These are phyloP conservation scores for Nesometra sesokonis DNA, from an alignment of 35 echinoderm and acorn worm genomes.

Conservation along the genomic window DNA sequence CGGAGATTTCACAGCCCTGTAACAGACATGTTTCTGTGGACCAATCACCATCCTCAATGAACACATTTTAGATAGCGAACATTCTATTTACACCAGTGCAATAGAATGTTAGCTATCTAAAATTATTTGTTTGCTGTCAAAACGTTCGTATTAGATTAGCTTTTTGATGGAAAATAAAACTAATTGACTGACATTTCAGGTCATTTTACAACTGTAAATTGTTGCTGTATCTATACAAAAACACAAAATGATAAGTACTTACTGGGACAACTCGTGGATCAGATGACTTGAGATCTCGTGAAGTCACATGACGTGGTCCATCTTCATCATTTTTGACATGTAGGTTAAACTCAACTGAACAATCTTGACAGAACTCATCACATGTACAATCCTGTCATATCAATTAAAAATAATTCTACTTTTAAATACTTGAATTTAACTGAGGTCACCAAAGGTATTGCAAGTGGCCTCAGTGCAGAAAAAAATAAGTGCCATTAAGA, in stretches of 20 bases:
- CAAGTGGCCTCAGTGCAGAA: too few species aligned
- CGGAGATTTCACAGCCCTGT: too few species aligned
- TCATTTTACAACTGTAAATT: neutral
- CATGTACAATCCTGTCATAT: constrained; percentile 72
- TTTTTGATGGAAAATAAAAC: neutral
- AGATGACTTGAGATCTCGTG: constrained; percentile 74
- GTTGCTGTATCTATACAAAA: too few species aligned
- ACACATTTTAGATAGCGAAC: too few species aligned
- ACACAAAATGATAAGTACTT: constrained; percentile 8
- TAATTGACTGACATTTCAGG: neutral
- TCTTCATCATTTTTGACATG: constrained; percentile 69
- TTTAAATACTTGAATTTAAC: too few species aligned
- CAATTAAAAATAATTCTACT: too few species aligned
- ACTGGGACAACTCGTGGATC: constrained; percentile 91
- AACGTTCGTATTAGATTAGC: neutral
- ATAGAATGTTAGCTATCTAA: too few species aligned
- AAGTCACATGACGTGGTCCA: constrained; percentile 80
- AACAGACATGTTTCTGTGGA: too few species aligned
- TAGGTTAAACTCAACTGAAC: constrained; percentile 83
- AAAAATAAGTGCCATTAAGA: too few species aligned
- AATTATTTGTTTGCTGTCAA: neutral
- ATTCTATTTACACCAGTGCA: too few species aligned
- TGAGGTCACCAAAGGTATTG: too few species aligned
- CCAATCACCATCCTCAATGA: too few species aligned
- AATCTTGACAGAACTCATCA: constrained; percentile 90